These are phyloP conservation scores for Drosophila quadrilineata DNA, from an alignment of 1,140 invertebrate genomes.

Conservation along the genomic window DNA sequence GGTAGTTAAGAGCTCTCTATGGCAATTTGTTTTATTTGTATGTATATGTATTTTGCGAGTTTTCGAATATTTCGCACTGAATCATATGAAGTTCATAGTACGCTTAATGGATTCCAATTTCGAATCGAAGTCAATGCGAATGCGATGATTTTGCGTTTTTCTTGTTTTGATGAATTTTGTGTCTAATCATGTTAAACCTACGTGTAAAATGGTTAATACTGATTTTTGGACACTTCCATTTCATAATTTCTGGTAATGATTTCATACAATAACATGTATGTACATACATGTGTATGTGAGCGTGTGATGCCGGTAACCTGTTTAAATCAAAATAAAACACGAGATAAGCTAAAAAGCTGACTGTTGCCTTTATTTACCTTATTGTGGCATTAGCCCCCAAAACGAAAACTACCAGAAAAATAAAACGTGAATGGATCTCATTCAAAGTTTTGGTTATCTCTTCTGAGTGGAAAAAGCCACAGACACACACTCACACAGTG, in stretches of 20 bases:
- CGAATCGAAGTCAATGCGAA: constrained; percentile 18
- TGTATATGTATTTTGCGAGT: neutral
- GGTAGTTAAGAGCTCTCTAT: constrained; percentile 4
- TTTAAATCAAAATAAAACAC: constrained; percentile 32
- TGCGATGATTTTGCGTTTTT: constrained; percentile 67
- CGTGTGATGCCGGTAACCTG: constrained; percentile 19
- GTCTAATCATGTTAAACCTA: constrained; percentile 23
- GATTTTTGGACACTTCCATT: constrained; percentile 27
- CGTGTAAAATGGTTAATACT: constrained; percentile 9
- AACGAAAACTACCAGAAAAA: too few species aligned
- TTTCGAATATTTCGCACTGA: constrained; percentile 3
- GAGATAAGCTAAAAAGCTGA: neutral
- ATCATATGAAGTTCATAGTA: constrained; percentile 48
- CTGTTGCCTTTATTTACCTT: constrained; percentile 9
- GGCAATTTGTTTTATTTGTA: constrained; percentile 4
- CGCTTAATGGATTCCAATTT: constrained; percentile 61
- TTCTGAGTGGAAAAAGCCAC: constrained; percentile 71
- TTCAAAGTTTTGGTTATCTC: constrained; percentile 59
- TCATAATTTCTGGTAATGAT: constrained; percentile 53
- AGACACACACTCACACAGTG: constrained; percentile 9
- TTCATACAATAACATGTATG: constrained; percentile 9
- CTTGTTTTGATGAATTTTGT: constrained; percentile 21
- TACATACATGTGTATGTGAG: neutral
- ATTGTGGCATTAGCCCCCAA: constrained; percentile 17
- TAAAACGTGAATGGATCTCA: constrained; percentile 59